Percentiles rank a stretch among this genome's conserved stretches.
Conservation (phyloP, 2,888 invertebrate genomes). For the Dynastes hyllus region DNA sequence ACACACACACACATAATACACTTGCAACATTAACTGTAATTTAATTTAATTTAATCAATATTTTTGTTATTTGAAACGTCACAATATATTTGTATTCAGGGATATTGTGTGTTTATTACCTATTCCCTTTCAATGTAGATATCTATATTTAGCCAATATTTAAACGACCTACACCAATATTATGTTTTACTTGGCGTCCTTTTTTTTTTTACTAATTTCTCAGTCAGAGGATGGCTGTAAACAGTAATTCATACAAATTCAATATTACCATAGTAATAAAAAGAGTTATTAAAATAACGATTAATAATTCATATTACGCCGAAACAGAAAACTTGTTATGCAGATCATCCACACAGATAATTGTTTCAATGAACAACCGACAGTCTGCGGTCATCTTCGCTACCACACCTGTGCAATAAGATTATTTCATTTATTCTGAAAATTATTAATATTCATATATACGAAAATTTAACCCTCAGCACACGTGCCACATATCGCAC, state of each 20-base stretch:
- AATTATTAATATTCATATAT: constrained; percentile 49
- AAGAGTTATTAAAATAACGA: constrained; percentile 36
- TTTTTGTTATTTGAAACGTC: no score
- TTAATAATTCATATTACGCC: constrained; percentile 41
- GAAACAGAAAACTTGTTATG: constrained; percentile 33
- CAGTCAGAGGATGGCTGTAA: neutral
- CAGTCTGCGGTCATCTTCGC: constrained; percentile 46
- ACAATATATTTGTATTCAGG: no score
- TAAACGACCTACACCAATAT: no score
- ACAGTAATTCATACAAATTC: neutral
- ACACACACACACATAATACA: no score
- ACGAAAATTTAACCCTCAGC: constrained; percentile 37
- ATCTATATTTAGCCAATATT: no score
- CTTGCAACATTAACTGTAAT: no score
- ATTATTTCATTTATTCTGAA: constrained; percentile 43
- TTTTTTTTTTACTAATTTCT: no score
- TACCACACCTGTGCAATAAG: constrained; percentile 41
- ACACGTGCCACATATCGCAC: constrained; percentile 50
- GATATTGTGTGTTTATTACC: no score
- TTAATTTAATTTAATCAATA: no score
- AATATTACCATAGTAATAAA: constrained; percentile 29
- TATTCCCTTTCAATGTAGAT: no score
- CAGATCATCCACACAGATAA: constrained; percentile 37
- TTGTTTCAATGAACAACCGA: constrained; percentile 41
- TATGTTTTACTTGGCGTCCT: no score